These are phyloP conservation scores for Podarcis cretensis DNA, from an alignment of 2,113 vertebrate genomes.

Conservation along the genomic window DNA sequence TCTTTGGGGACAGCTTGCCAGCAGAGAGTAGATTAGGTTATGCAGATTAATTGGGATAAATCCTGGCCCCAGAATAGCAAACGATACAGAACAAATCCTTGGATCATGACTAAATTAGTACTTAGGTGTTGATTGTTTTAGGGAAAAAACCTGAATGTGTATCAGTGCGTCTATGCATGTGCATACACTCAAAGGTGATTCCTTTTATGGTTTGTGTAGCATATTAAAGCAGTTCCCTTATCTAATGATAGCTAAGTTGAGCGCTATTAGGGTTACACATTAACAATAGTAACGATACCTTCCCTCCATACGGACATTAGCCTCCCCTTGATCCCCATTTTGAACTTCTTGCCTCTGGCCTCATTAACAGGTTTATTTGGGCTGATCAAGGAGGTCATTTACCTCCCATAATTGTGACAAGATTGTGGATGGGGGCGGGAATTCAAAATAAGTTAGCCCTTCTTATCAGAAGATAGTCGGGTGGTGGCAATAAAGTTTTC, in stretches of 20 bases:
- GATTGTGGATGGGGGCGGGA: neutral
- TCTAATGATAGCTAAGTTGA: conserved; percentile 69
- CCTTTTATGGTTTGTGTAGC: conserved; percentile 61
- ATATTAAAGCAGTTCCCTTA: conserved; percentile 75
- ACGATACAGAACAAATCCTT: neutral
- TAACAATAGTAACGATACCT: conserved; percentile 64
- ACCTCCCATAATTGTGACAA: conserved; percentile 35
- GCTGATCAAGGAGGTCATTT: conserved; percentile 3
- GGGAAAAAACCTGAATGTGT: neutral
- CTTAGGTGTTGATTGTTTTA: neutral
- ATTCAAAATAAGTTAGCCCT: conserved; percentile 1
- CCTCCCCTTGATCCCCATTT: conserved; percentile 65
- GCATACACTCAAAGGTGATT: conserved; percentile 19
- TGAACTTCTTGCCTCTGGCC: conserved; percentile 48
- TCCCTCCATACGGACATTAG: conserved; percentile 57
- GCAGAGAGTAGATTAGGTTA: neutral
- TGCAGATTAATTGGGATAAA: neutral
- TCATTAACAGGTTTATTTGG: neutral
- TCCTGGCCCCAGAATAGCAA: neutral
- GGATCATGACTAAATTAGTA: neutral
- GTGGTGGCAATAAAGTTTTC: conserved; percentile 2
- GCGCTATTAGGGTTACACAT: conserved; percentile 73
- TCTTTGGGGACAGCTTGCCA: neutral
- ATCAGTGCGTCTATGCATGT: fast-evolving
- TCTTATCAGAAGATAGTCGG: conserved; percentile 4